Conservation (phyloP, 1,140 invertebrate species). For the Leptinotarsa defecta region DNA sequence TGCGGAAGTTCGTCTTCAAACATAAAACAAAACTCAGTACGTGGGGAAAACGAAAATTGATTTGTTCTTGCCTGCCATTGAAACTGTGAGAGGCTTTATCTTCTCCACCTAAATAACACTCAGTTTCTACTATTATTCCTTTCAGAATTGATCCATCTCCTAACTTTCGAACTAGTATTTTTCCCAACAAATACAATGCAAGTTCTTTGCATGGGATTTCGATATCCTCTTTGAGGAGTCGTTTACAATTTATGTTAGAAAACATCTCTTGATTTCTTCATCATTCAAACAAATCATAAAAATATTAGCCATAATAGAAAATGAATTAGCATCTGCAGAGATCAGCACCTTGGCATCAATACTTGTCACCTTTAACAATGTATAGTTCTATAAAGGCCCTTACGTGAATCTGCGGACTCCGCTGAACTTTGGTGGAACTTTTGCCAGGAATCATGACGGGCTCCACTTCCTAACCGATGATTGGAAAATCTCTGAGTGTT, state of each 20-base stretch:
- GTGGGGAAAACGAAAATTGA: slow-evolving; percentile 11
- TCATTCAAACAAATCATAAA: too few species aligned
- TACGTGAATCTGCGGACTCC: too few species aligned
- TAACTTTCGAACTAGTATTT: slow-evolving; percentile 66
- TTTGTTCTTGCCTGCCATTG: slow-evolving; percentile 46
- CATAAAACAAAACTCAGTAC: slow-evolving; percentile 11
- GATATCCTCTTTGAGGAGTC: slow-evolving; percentile 34
- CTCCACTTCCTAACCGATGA: too few species aligned
- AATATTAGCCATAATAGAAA: too few species aligned
- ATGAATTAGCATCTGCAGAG: too few species aligned
- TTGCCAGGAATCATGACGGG: too few species aligned
- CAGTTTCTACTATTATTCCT: slow-evolving; percentile 79
- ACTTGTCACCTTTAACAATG: too few species aligned
- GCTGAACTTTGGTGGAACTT: too few species aligned
- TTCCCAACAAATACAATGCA: slow-evolving; percentile 68
- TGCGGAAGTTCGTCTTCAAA: slow-evolving; percentile 63
- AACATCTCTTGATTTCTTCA: not conserved
- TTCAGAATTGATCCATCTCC: slow-evolving; percentile 61
- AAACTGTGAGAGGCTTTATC: slow-evolving; percentile 78
- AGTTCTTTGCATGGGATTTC: slow-evolving; percentile 56
- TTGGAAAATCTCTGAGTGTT: too few species aligned
- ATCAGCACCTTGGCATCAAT: too few species aligned
- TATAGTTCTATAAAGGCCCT: too few species aligned
- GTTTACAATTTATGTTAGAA: slow-evolving; percentile 14
- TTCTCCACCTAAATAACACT: slow-evolving; percentile 72